Evolutionary conservation across 2,797 vertebrate genomes (phyloP), one percentile per base, ranked within the genome.

Genomic region (Xenops minutus): DNA sequence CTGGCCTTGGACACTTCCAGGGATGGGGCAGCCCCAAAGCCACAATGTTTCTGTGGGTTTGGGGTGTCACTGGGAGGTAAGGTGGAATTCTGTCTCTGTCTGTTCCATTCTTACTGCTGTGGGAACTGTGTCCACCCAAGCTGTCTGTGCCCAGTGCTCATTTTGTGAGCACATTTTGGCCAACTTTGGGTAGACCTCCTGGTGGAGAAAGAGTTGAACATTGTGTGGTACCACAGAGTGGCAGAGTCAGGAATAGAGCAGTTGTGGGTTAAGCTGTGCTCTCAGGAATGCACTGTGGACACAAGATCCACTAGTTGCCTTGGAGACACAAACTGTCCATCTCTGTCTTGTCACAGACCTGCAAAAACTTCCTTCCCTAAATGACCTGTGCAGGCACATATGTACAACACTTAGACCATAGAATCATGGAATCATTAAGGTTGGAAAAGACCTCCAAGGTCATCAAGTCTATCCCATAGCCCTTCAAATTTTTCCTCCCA

Each of bases 321-420:
- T 43, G 36, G 29, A 61, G 87, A 43, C 30, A 26, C 29, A 37
- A 68, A 7, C 34, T 30, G 22, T 36, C 37, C 10, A 6, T 54
- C 39, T 68, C 37, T 37, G 36, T 63, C 67, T 58, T 2, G 3
- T 74, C 37, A 21, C 52, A 78, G 24, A 22, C n/a, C 71, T 56
- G 39, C 2, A 9, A 32, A 29, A 49, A 22, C 32, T 30, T 41
- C 36, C 36, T 43, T 39, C 24, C 36, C 36, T 74, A 56, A 18
- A 0, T 63, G n/a, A 7, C 43, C 15, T 0, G 0, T 52, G 32
- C 48, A 12, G 24, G 32, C 37, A 15, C 2, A 0, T 19, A 1
- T 37, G 37, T 19, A 43, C 56, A 44, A 1, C 1, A 2, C 15
- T 34, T 6, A 23, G 10, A 5, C 36, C 12, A 4, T 9, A 30